A percentile compares a stretch with the other conserved stretches of the same genome.
Conservation (phyloP, 2,113 vertebrate species). For the Rhadina sibilatrix region DNA sequence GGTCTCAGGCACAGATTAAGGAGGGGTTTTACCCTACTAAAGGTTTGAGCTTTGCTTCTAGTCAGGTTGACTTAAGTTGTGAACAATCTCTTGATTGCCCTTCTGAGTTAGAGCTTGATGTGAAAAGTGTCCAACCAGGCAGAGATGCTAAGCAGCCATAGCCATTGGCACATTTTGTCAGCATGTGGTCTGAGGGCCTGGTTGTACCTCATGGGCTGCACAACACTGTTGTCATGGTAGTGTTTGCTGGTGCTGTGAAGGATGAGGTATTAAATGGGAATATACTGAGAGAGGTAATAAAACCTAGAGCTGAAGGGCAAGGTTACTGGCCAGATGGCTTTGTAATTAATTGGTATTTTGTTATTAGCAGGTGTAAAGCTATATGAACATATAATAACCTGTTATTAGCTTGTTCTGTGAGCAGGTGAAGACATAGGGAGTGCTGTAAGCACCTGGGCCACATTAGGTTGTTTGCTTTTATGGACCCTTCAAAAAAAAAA, state of each 20-base stretch:
- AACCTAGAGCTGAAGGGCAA: not conserved
- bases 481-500: not conserved
- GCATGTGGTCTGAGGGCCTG: not conserved
- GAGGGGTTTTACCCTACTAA: fast-evolving
- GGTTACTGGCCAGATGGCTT: not conserved
- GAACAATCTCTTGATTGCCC: not conserved
- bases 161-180: not conserved
- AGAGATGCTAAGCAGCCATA: not conserved
- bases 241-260: not conserved
- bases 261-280: not conserved
- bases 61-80: not conserved
- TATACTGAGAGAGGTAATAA: not conserved
- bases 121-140: not conserved
- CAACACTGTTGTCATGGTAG: fast-evolving
- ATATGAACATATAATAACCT: not conserved
- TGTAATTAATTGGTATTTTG: not conserved
- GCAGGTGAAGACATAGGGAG: not conserved
- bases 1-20: not conserved
- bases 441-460: not conserved
- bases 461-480: not conserved
- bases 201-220: not conserved
- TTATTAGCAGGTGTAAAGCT: not conserved
- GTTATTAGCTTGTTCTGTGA: not conserved
- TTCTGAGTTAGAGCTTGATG: not conserved
- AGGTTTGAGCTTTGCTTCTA: not conserved